phyloP scores from a whole-genome alignment of 64 coral and sea anemone species.

The Stichodactyla helianthus region DNA sequence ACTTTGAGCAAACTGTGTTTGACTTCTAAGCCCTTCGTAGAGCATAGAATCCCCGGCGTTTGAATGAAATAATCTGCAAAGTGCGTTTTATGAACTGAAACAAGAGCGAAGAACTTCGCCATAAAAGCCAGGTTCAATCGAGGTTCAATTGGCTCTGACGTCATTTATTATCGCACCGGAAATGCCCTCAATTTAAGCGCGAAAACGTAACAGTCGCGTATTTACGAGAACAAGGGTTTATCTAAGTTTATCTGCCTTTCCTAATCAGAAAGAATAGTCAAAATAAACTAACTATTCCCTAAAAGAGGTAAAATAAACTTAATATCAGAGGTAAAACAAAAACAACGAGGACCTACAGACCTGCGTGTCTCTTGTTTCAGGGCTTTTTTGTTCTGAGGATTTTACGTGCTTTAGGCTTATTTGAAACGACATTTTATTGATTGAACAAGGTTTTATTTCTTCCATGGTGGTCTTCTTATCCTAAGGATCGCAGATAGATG shows the following conservation, averaged over 20 bases:
- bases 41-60: no score
- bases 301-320: not conserved
- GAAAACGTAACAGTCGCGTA: not conserved
- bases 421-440: not conserved
- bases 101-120: no score
- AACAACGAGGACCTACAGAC: not conserved
- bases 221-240: not conserved
- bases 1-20: no score
- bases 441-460: conserved; percentile 1
- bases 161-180: not conserved
- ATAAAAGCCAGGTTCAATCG: not conserved
- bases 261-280: not conserved
- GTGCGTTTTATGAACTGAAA: no score
- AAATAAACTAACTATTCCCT: conserved; percentile 6
- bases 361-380: not conserved
- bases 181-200: not conserved
- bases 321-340: not conserved
- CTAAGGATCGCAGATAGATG: not conserved
- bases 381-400: not conserved
- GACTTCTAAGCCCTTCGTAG: no score
- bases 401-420: not conserved
- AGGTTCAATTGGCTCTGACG: not conserved
- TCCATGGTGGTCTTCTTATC: conserved; percentile 10
- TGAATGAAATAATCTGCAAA: no score
- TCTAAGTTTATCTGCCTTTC: not conserved